These are phyloP conservation scores for Tenthredo distinguenda DNA, from an alignment of 2,888 invertebrate genomes.

Conservation along the genomic window DNA sequence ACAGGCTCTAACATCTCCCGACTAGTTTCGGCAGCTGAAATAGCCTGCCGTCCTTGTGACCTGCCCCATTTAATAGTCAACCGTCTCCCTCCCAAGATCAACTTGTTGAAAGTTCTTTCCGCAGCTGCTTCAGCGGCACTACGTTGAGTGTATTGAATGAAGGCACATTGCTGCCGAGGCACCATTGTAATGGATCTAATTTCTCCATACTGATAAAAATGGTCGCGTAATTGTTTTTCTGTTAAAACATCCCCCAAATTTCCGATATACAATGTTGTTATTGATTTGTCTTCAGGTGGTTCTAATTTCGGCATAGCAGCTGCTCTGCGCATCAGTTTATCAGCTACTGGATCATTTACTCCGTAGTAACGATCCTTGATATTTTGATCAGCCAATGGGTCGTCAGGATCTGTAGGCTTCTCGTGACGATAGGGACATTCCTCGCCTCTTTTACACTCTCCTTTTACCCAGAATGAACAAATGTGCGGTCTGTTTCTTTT, in stretches of 20 bases:
- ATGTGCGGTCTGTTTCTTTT: constrained; percentile 97
- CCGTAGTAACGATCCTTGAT: constrained; percentile 97
- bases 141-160: constrained; percentile 96
- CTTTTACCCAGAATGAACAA: constrained; percentile 99
- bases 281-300: constrained; percentile 96
- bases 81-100: constrained; percentile 90
- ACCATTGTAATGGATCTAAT: constrained; percentile 96
- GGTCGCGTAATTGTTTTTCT: constrained; percentile 95
- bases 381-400: constrained; percentile 97
- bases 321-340: constrained; percentile 93
- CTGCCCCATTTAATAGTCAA: constrained; percentile 99
- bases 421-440: constrained; percentile 98
- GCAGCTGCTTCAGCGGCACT: constrained; percentile 95
- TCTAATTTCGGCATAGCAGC: constrained; percentile 97
- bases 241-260: constrained; percentile 93
- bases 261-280: constrained; percentile 98
- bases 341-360: constrained; percentile 97
- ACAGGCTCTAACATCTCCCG: constrained; percentile 86
- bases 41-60: constrained; percentile 89
- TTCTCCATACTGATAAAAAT: constrained; percentile 99
- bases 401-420: constrained; percentile 98
- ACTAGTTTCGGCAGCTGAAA: constrained; percentile 78
- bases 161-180: constrained; percentile 96
- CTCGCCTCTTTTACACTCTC: constrained; percentile 96
- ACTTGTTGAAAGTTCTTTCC: constrained; percentile 96